Conservation (phyloP, 2,888 invertebrate genomes). For the Amblyjoppa proteus region DNA sequence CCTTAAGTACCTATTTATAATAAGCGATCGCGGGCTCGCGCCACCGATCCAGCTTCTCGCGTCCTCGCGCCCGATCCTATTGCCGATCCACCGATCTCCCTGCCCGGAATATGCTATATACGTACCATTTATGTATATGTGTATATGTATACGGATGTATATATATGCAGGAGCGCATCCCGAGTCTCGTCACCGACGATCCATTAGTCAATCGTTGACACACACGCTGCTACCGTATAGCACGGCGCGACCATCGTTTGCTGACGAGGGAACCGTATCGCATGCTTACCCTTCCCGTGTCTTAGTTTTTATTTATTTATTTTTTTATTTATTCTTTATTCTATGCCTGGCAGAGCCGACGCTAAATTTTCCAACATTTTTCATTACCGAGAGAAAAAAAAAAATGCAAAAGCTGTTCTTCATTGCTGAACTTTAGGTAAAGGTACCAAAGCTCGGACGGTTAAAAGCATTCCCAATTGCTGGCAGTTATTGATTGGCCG, state of each 20-base stretch:
- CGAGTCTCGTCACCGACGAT: conserved; percentile 74
- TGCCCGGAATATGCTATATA: conserved; percentile 62
- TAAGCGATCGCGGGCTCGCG: conserved; percentile 68
- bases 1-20: conserved; percentile 78
- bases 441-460: too few relatives aligned
- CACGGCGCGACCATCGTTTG: conserved; percentile 17
- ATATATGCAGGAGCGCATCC: conserved; percentile 53
- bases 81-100: conserved; percentile 68
- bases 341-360: background rate
- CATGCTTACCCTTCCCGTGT: background rate
- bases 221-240: conserved; percentile 63
- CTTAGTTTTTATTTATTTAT: background rate
- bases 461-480: too few relatives aligned
- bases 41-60: conserved; percentile 26
- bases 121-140: conserved; percentile 2
- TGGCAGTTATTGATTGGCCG: too few relatives aligned
- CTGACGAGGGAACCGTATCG: conserved; percentile 5
- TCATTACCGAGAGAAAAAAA: too few relatives aligned
- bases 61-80: conserved; percentile 53
- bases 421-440: too few relatives aligned
- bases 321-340: conserved; percentile 5
- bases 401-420: too few relatives aligned
- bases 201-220: conserved; percentile 80
- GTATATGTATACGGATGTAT: background rate
- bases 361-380: too few relatives aligned